Evolutionary conservation across 2,797 vertebrate genomes (phyloP).

Genomic region (Tinamus major): DNA sequence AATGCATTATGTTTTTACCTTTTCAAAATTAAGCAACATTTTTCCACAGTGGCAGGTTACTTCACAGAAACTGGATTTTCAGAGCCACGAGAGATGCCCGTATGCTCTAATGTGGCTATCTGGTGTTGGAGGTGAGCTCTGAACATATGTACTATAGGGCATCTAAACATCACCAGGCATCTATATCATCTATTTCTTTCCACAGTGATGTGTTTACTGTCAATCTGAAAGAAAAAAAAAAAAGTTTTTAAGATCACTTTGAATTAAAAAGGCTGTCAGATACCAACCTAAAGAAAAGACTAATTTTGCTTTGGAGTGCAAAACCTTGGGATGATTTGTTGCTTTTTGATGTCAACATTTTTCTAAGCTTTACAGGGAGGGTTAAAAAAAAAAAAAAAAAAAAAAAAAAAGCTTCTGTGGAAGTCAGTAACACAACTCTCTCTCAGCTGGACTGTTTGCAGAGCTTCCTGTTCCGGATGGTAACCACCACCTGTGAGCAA

Average conservation of each 20-base stretch:
- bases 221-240: not conserved
- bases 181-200: not conserved
- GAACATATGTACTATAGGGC: too few species aligned
- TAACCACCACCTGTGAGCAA: not conserved
- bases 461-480: not conserved
- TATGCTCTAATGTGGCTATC: not conserved
- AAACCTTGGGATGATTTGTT: not conserved
- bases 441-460: not conserved
- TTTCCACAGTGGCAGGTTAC: not conserved
- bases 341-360: not conserved
- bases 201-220: rapidly evolving
- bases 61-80: rapidly evolving
- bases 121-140: not conserved
- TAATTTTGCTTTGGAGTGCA: not conserved
- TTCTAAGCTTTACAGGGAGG: not conserved
- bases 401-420: not conserved
- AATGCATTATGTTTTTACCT: rapidly evolving
- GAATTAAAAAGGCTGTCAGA: not conserved
- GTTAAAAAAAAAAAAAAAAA: not conserved
- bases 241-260: not conserved
- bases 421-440: not conserved
- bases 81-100: not conserved
- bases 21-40: not conserved
- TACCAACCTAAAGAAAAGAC: not conserved
- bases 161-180: too few species aligned